Base-by-base conservation (phyloP, 1,140 invertebrate genomes). In the Camponotus pennsylvanicus region DNA sequence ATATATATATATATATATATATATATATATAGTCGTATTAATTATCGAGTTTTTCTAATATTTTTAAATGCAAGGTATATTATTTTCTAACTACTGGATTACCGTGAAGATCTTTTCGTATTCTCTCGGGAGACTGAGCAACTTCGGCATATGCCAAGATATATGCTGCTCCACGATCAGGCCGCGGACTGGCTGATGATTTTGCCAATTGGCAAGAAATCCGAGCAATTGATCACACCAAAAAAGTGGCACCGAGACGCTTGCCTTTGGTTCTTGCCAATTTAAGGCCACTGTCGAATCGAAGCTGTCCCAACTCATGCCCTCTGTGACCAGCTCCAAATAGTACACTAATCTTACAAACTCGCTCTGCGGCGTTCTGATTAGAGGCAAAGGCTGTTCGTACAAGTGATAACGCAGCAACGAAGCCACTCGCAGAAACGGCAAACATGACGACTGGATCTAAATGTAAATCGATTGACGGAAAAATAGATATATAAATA, bases 41-140 rank as follows among this genome's bases (percentile, higher is more conserved):
- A 66, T 49, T 18, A 15, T 52, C 4, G 21, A 32, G 0, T 11
- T 18, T 11, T 34, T 34, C 3, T 11, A 49, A 80, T 73, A 27
- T 55, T 13, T 27, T 70, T 75, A 57, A 63, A 45, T 6, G 9
- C 40, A 75, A 70, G 21, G 7, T 8, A 13, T 49, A 40, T 42
- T 37, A 27, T 32, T 42, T 64, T 66, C 6, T 57, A 45, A 64
- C 37, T 80, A 42, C 2, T 57, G 9, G 27, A 82, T 91, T 94
- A 97, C 97, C 94, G 98, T 98, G 95, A 99, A 99, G 85, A 99
- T 97, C 89, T 97, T 97, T 95, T 99, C 98, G 94, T 99, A 99
- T 90, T 98, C 97, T 71, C 97, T 95, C 40, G 98, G 98, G 94
- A 99, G 95, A 87, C 96, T 95, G 9, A 99, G 96, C 52, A 99